phyloP scores from a whole-genome alignment of 53 echinoderm and acorn worm genomes.

The Astropecten irregularis region DNA sequence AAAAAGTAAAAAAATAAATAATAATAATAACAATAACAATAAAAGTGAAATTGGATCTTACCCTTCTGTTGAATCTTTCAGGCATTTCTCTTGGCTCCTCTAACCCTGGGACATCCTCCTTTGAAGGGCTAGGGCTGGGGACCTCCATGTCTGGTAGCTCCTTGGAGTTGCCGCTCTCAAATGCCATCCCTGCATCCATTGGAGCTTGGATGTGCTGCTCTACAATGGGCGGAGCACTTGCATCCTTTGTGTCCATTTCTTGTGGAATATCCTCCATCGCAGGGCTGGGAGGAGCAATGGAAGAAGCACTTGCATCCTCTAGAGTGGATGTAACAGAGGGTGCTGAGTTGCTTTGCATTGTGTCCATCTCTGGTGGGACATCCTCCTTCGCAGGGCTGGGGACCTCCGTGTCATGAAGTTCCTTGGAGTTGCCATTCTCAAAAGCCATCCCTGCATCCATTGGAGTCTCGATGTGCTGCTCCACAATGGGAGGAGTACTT shows the following conservation, averaged over 20 bases:
- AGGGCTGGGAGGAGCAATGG: too few species aligned
- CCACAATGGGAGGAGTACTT: background rate
- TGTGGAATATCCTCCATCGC: too few species aligned
- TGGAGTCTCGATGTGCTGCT: background rate
- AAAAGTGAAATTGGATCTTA: too few species aligned
- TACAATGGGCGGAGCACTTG: background rate
- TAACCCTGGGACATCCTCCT: background rate
- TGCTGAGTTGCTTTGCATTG: background rate
- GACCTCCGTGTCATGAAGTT: constrained; percentile 25
- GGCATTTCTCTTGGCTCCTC: background rate
- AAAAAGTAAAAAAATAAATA: too few species aligned
- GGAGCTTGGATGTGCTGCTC: background rate
- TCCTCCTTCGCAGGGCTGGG: too few species aligned
- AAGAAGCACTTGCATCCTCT: background rate
- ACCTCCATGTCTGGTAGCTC: constrained; percentile 19
- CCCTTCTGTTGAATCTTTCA: constrained; percentile 42
- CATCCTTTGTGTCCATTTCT: too few species aligned
- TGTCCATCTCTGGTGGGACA: too few species aligned
- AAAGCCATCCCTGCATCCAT: constrained; percentile 8
- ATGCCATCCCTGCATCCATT: constrained; percentile 9
- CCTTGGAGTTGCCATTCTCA: constrained; percentile 18
- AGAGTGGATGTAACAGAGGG: background rate
- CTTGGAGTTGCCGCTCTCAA: constrained; percentile 25
- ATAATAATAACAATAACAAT: too few species aligned
- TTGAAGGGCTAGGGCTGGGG: background rate